Evolutionary conservation across 2,113 vertebrate species (phyloP), one percentile per base, ranked within the genome.

Genomic region (Melierax canorus): DNA sequence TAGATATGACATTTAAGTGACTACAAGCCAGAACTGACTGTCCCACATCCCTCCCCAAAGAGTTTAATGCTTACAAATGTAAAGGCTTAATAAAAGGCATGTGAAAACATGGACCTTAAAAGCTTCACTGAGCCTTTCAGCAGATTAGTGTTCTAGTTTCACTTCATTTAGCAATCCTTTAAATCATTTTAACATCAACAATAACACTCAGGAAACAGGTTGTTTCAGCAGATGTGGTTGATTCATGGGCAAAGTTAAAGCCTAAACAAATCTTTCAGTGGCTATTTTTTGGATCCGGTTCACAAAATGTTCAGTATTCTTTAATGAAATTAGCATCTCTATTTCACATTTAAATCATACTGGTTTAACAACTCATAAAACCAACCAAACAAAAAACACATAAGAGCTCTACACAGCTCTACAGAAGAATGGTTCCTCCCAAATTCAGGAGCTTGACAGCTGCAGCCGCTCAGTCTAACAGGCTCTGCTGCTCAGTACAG

Each of bases 161-260:
- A 55, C 58, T 86, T 79, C 29, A 77, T 76, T 93, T 86, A 95
- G 71, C 63, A 90, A 88, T 58, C 48, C 45, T 93, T 86, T 86
- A 93, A 88, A 90, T 88, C 82, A 91, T 80, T 89, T 84, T 80
- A 50, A 59, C 10, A 0, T 80, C 67, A 94, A 72, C 83, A 81
- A 48, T 38, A 89, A 78, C 60, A 51, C 39, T 48, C 56, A 78
- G 73, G n/a, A 85, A 92, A 66, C 58, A 88, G 29, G 85, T 69
- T 90, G 38, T 46, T 93, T 91, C 88, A 95, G 93, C 50, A 92
- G 38, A 86, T 87, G 74, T 46, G 48, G 62, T 79, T 92, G 53
- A 83, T 90, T 79, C 38, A 76, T 1, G 3, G 29, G 48, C n/a
- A n/a, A 78, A 69, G 30, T 53, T 78, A 92, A 91, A 92, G 38